These are phyloP conservation scores for Psittacus erithacus DNA, from an alignment of 2,113 vertebrate genomes.

Conservation along the genomic window DNA sequence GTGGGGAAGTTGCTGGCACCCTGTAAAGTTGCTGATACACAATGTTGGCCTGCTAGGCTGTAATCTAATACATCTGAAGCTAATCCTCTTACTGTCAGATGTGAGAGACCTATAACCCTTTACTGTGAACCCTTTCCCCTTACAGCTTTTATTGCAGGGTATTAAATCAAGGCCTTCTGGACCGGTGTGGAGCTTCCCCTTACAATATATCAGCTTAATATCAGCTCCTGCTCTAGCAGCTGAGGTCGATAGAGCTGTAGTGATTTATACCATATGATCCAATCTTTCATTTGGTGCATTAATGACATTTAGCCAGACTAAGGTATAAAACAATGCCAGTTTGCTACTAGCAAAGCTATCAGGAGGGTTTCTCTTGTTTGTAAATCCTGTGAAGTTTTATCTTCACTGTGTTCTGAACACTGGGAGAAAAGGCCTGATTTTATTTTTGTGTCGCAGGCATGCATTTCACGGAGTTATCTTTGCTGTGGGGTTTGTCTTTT, in stretches of 20 bases:
- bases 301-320: background rate
- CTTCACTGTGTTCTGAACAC: background rate
- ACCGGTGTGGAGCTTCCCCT: background rate
- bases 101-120: background rate
- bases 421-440: background rate
- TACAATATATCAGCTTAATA: background rate
- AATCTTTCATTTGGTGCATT: background rate
- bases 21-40: conserved; percentile 55
- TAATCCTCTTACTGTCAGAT: conserved; percentile 43
- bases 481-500: background rate
- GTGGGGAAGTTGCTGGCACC: conserved; percentile 14
- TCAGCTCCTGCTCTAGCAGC: background rate
- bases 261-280: background rate
- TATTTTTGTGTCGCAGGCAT: background rate
- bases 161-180: background rate
- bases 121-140: background rate
- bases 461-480: background rate
- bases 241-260: background rate
- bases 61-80: conserved; percentile 69
- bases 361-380: background rate
- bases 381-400: background rate
- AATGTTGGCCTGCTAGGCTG: conserved; percentile 50
- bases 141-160: conserved; percentile 13
- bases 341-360: background rate
- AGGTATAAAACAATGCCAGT: background rate